Evolutionary conservation across 2,888 invertebrate genomes (phyloP).

Genomic region (Phengaris alcon): DNA sequence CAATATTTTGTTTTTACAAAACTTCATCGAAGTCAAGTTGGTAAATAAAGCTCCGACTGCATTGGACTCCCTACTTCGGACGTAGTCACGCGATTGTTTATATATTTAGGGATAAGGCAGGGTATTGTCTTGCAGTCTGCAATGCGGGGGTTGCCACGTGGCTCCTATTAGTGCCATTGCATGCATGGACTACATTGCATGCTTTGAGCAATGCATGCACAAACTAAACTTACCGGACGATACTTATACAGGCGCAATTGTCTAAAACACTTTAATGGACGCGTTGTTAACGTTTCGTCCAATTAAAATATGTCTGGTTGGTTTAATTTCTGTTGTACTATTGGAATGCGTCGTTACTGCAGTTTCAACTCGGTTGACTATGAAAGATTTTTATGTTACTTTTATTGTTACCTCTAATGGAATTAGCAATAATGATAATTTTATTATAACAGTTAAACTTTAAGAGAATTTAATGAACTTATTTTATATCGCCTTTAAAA

Average conservation of each 20-base stretch:
- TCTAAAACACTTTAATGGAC: slow-evolving; percentile 39
- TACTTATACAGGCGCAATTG: slow-evolving; percentile 49
- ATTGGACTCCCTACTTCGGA: not conserved
- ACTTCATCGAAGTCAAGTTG: not conserved
- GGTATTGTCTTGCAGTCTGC: slow-evolving; percentile 77
- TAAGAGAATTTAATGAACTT: not conserved
- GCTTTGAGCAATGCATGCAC: not conserved
- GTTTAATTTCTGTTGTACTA: slow-evolving; percentile 12
- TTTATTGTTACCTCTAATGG: not conserved
- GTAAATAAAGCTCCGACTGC: slow-evolving; percentile 12
- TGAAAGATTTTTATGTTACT: slow-evolving; percentile 7
- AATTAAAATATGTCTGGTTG: slow-evolving; percentile 26
- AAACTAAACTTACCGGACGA: slow-evolving; percentile 62
- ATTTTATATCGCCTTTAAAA: not conserved
- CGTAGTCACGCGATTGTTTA: slow-evolving; percentile 27
- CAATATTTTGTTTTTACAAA: not conserved
- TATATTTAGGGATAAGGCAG: slow-evolving; percentile 16
- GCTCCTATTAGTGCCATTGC: slow-evolving; percentile 75
- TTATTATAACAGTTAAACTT: not conserved
- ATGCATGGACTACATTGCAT: slow-evolving; percentile 64
- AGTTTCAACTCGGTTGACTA: slow-evolving; percentile 14
- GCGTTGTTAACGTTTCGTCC: slow-evolving; percentile 21
- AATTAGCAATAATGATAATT: not conserved
- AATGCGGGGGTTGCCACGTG: slow-evolving; percentile 78
- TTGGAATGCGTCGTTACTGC: slow-evolving; percentile 11